Evolutionary conservation across 2,888 invertebrate genomes (phyloP).

Genomic region (Torymus aiolomorphi): DNA sequence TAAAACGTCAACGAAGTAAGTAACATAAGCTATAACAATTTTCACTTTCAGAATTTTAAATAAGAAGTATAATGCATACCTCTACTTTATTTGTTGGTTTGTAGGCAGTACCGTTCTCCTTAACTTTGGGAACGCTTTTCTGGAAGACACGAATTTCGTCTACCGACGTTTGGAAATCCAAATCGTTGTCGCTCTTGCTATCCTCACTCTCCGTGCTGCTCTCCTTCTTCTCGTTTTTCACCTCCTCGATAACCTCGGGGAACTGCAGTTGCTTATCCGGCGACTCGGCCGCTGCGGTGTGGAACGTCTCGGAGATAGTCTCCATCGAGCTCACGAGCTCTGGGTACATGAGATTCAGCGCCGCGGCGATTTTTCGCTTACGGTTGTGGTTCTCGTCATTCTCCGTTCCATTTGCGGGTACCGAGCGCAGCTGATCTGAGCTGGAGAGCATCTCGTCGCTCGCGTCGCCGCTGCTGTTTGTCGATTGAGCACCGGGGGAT

Average conservation of each 20-base stretch:
- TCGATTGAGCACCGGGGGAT: constrained; percentile 69
- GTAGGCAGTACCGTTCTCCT: constrained; percentile 29
- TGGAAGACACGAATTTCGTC: constrained; percentile 60
- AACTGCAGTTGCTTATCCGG: constrained; percentile 66
- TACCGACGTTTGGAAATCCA: constrained; percentile 61
- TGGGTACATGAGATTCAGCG: constrained; percentile 67
- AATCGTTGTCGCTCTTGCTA: constrained; percentile 57
- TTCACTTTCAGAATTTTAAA: no score
- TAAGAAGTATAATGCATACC: neutral
- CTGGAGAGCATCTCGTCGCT: constrained; percentile 64
- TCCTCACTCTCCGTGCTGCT: constrained; percentile 32
- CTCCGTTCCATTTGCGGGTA: neutral
- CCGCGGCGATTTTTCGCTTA: constrained; percentile 71
- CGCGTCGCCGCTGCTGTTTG: constrained; percentile 66
- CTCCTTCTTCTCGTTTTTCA: constrained; percentile 25
- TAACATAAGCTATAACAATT: no score
- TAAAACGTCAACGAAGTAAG: no score
- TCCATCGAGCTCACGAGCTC: constrained; percentile 70
- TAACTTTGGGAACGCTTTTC: neutral
- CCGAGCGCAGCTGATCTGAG: constrained; percentile 6
- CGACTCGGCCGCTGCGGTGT: constrained; percentile 82
- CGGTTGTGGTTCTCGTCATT: constrained; percentile 62
- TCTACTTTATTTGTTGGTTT: neutral
- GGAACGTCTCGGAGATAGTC: constrained; percentile 81
- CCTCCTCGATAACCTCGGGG: neutral